Percentiles rank a stretch among this genome's conserved stretches.
phyloP scores from a whole-genome alignment of 2,888 invertebrate species.

The Pandemis cinnamomeana region DNA sequence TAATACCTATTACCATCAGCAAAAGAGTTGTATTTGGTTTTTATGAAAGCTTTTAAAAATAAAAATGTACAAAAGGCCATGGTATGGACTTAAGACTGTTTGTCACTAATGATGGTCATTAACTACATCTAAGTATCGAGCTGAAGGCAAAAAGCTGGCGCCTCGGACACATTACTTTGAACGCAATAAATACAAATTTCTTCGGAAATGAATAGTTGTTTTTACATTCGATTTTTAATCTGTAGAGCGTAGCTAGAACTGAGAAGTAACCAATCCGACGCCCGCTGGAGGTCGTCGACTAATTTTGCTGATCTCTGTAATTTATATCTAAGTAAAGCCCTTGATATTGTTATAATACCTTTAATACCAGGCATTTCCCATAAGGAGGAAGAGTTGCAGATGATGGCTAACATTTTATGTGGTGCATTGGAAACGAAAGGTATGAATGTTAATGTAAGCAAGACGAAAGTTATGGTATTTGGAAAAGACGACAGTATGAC shows the following conservation, averaged over 20 bases:
- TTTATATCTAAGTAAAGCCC: too few relatives aligned
- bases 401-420: too few relatives aligned
- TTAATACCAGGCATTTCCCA: too few relatives aligned
- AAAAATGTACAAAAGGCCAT: too few relatives aligned
- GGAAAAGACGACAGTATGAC: too few relatives aligned
- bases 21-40: too few relatives aligned
- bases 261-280: neutral
- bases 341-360: too few relatives aligned
- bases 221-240: neutral
- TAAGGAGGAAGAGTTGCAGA: too few relatives aligned
- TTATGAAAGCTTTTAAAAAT: neutral
- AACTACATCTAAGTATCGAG: slow-evolving; percentile 55
- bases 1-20: too few relatives aligned
- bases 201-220: neutral
- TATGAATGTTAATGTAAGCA: too few relatives aligned
- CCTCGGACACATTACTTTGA: slow-evolving; percentile 42
- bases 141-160: slow-evolving; percentile 55
- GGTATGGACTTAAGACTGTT: neutral
- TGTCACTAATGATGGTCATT: slow-evolving; percentile 55
- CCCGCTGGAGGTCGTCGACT: neutral
- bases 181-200: slow-evolving; percentile 14
- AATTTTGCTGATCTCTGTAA: neutral
- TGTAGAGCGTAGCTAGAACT: neutral
- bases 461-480: too few relatives aligned
- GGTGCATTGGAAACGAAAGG: too few relatives aligned